Evolutionary conservation across 2,888 invertebrate genomes (phyloP), one percentile per base, ranked within the genome.

Genomic region (Caenorhabditis drosophilae): DNA sequence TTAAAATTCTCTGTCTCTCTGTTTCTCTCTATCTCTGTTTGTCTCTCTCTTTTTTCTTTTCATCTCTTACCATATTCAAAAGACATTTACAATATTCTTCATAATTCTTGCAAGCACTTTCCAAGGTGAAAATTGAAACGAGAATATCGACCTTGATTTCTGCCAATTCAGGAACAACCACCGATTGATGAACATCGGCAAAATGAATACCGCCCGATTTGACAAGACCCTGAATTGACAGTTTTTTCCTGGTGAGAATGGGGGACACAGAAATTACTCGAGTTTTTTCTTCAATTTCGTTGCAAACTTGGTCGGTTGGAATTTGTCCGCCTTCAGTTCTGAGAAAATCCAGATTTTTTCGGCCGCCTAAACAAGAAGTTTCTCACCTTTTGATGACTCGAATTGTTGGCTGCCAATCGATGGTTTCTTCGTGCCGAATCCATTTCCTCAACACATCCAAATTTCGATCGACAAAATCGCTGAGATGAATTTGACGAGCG

Each of bases 91-190:
- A 45, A 54, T 80, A 80, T 59, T 80, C 73, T 9, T 76, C 75
- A 55, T 75, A 67, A 42, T 55, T 75, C 12, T 67, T 59, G 51
- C 80, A 80, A 9, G 80, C 80, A 47, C 76, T 73, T 36, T 80
- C 80, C 40, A 80, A 55, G n/a, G 79, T 80, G 67, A 80, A 80
- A 23, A 80, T 72, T 20, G 77, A 70, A 15, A 79, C 70, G 9
- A 77, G 48, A 23, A 79, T 54, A 53, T 80, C 80, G 22, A 73
- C 78, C 45, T 55, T 44, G 12, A 59, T 54, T 20, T 38, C 60
- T 0, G 47, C 42, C 56, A 75, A 23, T 6, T 67, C 70, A 0
- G 75, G 73, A 11, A 75, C 75, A 9, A 67, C 66, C 0, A 49
- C 63, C 0, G 52, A 41, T n/a, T 52, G 54, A 55, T 77, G 79